Evolutionary conservation across 2,797 vertebrate species (phyloP), one percentile per base, ranked within the genome.

Genomic region (Meriones psammophilus): DNA sequence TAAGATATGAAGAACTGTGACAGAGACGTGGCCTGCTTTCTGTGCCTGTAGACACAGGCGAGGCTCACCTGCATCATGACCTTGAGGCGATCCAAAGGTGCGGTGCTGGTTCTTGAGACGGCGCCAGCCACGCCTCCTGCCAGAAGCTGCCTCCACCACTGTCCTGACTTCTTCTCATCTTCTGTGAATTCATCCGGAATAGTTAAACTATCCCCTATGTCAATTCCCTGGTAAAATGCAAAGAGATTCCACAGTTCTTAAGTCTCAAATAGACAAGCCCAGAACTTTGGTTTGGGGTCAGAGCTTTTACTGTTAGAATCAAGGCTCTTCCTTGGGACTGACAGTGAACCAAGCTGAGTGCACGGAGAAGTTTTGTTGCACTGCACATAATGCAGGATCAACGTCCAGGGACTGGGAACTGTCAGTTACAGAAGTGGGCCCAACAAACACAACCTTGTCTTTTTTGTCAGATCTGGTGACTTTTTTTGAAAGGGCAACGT

Each of bases 151-250:
- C 97, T 99, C 99, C 99, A 99, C 99, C 99, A 99, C 94, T 99
- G 96, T 0, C 99, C 99, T 0, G 99, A 99, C 7, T 98, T 99
- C 42, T 99, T 99, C 98, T 99, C 99, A 92, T 99, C 99, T 94
- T 99, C 99, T 0, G 99, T 99, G 98, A 99, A 99, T 96, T 99
- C 99, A 97, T 99, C 99, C 13, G 99, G 99, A 97, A 99, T 99
- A 92, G 99, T 97, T 92, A 99, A 98, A 95, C 99, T 99, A 94
- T 99, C 99, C 8, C 99, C 99, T 77, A 99, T 99, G 98, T 99
- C 99, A 98, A 99, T 98, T 54, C 99, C 99, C 99, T 99, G 96
- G 97, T 13, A 78, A 92, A 93, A 97, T 46, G 46, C 83, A 30
- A 74, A 86, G 97, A 94, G 78, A 94, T 4, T 4, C 2, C n/a